phyloP scores from a whole-genome alignment of 2,113 vertebrate genomes.

The Circaetus cinerascens region DNA sequence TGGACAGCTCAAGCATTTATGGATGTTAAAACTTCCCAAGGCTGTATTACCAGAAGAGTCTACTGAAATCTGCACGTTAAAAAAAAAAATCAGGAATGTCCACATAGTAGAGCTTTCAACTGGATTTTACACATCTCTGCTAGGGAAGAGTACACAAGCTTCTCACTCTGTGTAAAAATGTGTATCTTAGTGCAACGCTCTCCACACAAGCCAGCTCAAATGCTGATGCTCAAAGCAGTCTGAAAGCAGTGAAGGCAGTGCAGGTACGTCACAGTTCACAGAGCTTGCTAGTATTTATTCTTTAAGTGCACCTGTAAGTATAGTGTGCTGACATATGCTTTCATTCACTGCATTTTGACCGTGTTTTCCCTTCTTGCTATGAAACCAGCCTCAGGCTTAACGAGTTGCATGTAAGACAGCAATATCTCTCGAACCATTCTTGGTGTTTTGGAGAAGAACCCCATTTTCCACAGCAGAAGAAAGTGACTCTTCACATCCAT shows the following conservation, averaged over 20 bases:
- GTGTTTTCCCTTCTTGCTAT: background rate
- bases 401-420: background rate
- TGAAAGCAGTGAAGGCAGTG: background rate
- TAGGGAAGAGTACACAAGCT: background rate
- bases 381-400: background rate
- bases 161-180: background rate
- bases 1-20: background rate
- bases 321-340: background rate
- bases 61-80: background rate
- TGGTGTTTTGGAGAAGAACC: background rate
- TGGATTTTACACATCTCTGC: background rate
- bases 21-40: background rate
- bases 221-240: background rate
- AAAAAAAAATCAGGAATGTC: background rate
- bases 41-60: background rate
- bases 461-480: background rate
- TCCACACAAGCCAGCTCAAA: background rate
- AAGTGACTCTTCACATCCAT: background rate
- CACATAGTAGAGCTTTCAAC: background rate
- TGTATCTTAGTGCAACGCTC: background rate
- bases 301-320: slow-evolving; percentile 14
- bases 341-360: background rate
- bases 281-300: background rate
- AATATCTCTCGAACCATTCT: background rate
- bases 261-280: background rate